These are phyloP conservation scores for Pygoscelis adeliae DNA, from an alignment of 2,113 vertebrate genomes.

Conservation along the genomic window DNA sequence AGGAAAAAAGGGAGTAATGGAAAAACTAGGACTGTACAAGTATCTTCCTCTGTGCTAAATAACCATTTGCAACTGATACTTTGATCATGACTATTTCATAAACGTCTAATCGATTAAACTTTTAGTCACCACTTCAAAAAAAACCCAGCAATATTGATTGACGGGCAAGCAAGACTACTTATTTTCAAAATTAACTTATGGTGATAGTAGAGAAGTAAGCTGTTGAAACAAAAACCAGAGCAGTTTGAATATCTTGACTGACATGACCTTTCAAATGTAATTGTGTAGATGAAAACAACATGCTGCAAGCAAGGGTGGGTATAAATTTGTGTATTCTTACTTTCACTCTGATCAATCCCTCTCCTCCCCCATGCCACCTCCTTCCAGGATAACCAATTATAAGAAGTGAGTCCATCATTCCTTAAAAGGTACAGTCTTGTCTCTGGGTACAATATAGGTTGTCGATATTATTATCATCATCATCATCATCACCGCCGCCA, in stretches of 20 bases:
- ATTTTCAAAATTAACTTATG: neutral
- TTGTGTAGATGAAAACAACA: neutral
- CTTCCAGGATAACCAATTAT: neutral
- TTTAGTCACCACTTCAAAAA: neutral
- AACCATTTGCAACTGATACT: neutral
- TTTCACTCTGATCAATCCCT: neutral
- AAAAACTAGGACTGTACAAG: neutral
- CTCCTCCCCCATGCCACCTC: neutral
- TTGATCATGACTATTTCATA: neutral
- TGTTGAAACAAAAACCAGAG: neutral
- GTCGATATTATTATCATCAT: neutral
- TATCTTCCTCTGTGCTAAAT: neutral
- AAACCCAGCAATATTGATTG: neutral
- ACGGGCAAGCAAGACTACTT: neutral
- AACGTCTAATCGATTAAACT: neutral
- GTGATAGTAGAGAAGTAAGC: neutral
- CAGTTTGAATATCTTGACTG: neutral
- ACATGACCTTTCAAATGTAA: neutral
- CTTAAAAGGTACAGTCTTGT: neutral
- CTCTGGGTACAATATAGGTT: neutral
- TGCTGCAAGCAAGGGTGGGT: neutral
- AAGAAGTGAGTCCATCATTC: neutral
- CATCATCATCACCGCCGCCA: neutral
- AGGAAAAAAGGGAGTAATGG: neutral
- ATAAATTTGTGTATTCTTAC: neutral